Evolutionary conservation across 2,113 vertebrate species (phyloP).

Genomic region (Leucoraja erinaceus): DNA sequence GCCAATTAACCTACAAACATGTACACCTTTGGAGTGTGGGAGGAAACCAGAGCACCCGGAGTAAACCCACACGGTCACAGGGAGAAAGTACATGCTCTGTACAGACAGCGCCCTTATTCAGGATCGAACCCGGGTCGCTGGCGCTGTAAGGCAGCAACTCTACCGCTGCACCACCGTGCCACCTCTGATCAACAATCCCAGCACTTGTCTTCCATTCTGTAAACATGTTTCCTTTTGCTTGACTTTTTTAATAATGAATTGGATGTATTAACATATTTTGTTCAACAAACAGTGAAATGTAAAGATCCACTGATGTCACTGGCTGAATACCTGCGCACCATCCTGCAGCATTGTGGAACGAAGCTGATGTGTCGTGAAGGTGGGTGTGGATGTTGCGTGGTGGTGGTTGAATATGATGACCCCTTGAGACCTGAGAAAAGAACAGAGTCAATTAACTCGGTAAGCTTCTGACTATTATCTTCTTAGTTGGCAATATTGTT

Average conservation of each 20-base stretch:
- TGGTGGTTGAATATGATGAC: conserved; percentile 24
- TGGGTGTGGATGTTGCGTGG: conserved; percentile 38
- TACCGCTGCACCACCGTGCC: no score
- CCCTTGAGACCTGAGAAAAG: conserved; percentile 6
- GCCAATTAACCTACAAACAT: no score
- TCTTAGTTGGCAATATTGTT: not conserved
- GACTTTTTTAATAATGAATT: not conserved
- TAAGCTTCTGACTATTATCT: not conserved
- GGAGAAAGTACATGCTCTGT: no score
- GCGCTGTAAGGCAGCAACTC: no score
- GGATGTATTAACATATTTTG: not conserved
- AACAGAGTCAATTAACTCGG: conserved; percentile 39
- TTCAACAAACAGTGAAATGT: conserved; percentile 30
- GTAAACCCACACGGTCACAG: no score
- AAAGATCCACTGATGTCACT: conserved; percentile 31
- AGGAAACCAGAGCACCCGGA: no score
- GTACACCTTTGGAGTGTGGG: no score
- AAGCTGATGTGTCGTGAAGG: conserved; percentile 39
- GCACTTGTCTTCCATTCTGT: no score
- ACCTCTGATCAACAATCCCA: no score
- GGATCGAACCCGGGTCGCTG: no score
- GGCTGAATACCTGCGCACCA: conserved; percentile 32
- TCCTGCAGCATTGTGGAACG: conserved; percentile 20
- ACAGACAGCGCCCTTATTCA: no score
- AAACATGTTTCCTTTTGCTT: not conserved